Evolutionary conservation across 2,888 invertebrate species (phyloP).

Genomic region (Nemurella pictetii): DNA sequence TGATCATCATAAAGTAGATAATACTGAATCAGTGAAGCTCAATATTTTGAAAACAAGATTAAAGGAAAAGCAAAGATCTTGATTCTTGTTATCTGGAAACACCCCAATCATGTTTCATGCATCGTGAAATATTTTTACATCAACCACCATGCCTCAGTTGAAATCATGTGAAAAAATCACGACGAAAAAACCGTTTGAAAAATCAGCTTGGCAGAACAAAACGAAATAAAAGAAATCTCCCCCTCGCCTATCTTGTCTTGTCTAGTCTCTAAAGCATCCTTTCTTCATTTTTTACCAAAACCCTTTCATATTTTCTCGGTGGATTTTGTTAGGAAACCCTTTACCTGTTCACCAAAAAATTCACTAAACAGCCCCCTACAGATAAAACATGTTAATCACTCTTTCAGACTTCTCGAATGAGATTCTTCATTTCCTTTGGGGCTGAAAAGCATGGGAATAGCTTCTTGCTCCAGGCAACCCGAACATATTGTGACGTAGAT

Average conservation of each 20-base stretch:
- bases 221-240: slow-evolving; percentile 26
- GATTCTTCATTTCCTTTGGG: background rate
- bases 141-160: slow-evolving; percentile 17
- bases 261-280: slow-evolving; percentile 26
- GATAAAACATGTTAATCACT: slow-evolving; percentile 18
- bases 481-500: background rate
- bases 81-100: slow-evolving; percentile 18
- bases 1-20: background rate
- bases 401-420: background rate
- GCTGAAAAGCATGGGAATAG: background rate
- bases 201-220: slow-evolving; percentile 14
- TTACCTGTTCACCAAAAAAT: slow-evolving; percentile 32
- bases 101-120: slow-evolving; percentile 21
- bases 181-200: slow-evolving; percentile 31
- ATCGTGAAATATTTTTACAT: slow-evolving; percentile 5
- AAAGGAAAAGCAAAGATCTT: background rate
- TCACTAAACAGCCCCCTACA: slow-evolving; percentile 17
- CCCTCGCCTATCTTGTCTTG: slow-evolving; percentile 12
- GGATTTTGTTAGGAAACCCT: slow-evolving; percentile 26
- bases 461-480: background rate
- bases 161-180: slow-evolving; percentile 6
- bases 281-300: slow-evolving; percentile 4
- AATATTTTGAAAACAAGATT: slow-evolving; percentile 16
- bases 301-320: slow-evolving; percentile 12
- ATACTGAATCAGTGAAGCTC: background rate